Evolutionary conservation across 2,113 vertebrate genomes (phyloP).

Genomic region (Scomber colias): DNA sequence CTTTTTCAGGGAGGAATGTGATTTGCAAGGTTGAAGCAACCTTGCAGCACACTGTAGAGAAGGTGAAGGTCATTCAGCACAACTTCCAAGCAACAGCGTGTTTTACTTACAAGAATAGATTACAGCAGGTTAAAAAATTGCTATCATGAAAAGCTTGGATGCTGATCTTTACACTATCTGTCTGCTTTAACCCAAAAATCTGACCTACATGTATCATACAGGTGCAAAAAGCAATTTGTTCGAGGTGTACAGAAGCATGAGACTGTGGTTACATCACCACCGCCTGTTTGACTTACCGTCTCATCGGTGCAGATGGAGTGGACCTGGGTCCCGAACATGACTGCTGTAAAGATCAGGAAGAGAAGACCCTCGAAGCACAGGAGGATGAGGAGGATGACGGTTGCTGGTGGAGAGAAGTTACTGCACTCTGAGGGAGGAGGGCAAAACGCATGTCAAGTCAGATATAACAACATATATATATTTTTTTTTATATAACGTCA

Average conservation of each 20-base stretch:
- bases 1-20: too few species aligned
- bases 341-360: conserved; percentile 96
- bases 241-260: too few species aligned
- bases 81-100: not conserved
- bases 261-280: too few species aligned
- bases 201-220: not conserved
- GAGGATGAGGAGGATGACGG: conserved; percentile 96
- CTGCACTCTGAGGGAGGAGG: conserved; percentile 91
- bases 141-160: too few species aligned
- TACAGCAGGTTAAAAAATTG: too few species aligned
- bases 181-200: not conserved
- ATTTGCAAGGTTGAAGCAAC: too few species aligned
- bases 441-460: too few species aligned
- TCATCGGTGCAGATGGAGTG: conserved; percentile 98
- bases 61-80: not conserved
- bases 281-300: conserved; percentile 84
- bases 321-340: conserved; percentile 99
- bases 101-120: too few species aligned
- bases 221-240: not conserved
- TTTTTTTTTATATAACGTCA: too few species aligned
- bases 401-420: conserved; percentile 94
- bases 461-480: too few species aligned
- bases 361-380: conserved; percentile 97
- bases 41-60: too few species aligned
- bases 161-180: not conserved